Evolutionary conservation across 2,113 vertebrate genomes (phyloP), one percentile per base, ranked within the genome.

Genomic region (human): DNA sequence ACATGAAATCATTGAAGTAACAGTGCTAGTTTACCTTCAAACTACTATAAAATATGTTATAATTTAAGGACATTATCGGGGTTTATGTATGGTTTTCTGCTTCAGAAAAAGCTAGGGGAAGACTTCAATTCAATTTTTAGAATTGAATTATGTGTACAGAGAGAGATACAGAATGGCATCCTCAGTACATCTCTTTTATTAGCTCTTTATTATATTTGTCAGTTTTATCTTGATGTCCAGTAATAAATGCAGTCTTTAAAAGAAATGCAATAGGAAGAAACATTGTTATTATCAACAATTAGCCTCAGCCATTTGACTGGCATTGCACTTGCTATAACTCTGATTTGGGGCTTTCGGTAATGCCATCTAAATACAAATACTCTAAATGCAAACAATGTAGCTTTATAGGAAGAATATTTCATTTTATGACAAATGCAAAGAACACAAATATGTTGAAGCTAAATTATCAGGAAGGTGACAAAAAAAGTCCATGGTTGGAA

Each of bases 111-210:
- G 61, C 61, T 75, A 61, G 9, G 6, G 7, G 61, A 89, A 94
- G n/a, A 64, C 85, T 92, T 32, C 14, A 92, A 97, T 97, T 97
- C 48, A 93, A 97, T 98, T 97, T 94, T 84, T 84, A 52, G 17
- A 98, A 97, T 95, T 96, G 20, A 96, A 93, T 98, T 91, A 88
- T 30, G 22, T 14, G 40, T 57, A 78, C n/a, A 90, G 32, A 94
- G 68, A 92, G 61, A 87, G 80, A 93, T 87, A 96, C 55, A 78
- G 45, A 75, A 78, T 79, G 59, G 3, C 55, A 89, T 91, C 76
- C 61, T 94, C 66, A 57, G 75, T 91, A 52, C 38, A 94, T 95
- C 84, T 96, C 43, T 93, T 95, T 85, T 82, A 93, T 68, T 94
- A 97, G 40, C 81, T 94, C 87, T 92, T 92, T 95, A 95, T 94